Conservation (phyloP, 1,140 invertebrate species). For the Drosophila nikananu region DNA sequence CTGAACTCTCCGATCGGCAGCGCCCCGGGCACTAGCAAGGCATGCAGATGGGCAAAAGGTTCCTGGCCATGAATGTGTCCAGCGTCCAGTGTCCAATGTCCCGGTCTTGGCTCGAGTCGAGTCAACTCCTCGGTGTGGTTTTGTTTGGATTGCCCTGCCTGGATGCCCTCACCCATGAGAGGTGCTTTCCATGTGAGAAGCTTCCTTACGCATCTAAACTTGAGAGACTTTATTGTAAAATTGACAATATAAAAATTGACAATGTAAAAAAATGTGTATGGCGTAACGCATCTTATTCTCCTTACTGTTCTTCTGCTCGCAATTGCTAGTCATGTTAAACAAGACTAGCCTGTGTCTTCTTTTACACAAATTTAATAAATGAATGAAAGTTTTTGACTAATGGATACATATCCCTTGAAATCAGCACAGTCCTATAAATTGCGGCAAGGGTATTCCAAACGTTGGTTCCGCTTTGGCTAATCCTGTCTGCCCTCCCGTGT, state of each 20-base stretch:
- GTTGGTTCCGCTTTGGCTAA: conserved; percentile 42
- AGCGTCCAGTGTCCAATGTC: conserved; percentile 28
- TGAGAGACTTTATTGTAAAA: neutral
- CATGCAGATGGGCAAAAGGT: conserved; percentile 83
- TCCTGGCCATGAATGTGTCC: conserved; percentile 57
- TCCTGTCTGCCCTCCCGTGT: conserved; percentile 11
- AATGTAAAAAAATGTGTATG: neutral
- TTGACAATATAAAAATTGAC: too few relatives aligned
- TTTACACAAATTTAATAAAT: too few relatives aligned
- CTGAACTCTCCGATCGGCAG: conserved; percentile 62
- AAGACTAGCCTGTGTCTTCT: too few relatives aligned
- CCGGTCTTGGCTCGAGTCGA: conserved; percentile 46
- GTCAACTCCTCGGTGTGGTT: conserved; percentile 26
- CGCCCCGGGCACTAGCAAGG: conserved; percentile 71
- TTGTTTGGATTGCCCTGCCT: conserved; percentile 36
- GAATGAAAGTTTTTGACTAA: too few relatives aligned
- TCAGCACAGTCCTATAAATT: neutral
- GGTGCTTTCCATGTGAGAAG: neutral
- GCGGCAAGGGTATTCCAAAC: conserved; percentile 14
- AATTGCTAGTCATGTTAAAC: too few relatives aligned
- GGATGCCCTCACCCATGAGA: conserved; percentile 10
- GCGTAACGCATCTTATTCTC: too few relatives aligned
- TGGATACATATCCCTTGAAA: neutral
- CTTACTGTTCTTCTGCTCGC: too few relatives aligned
- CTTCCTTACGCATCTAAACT: too few relatives aligned